Base-by-base conservation (phyloP, 1,140 invertebrate genomes). In the Zaprionus tsacasi region DNA sequence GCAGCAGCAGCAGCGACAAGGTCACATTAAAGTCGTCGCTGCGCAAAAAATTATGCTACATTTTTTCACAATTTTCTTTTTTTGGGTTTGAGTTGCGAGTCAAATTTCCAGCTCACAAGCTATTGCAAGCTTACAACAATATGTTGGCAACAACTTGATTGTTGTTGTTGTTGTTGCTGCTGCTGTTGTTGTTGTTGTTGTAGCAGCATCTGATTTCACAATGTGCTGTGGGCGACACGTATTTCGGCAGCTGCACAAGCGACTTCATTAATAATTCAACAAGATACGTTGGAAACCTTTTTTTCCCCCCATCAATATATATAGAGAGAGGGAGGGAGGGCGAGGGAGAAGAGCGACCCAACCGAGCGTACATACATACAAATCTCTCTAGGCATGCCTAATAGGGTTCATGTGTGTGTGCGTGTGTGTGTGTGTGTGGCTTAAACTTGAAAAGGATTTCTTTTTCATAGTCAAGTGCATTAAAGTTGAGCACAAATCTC, bases 221-320 rank as follows among this genome's bases (percentile, higher is more conserved):
- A 71, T 79, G 55, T 82, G 72, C 65, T 58, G 61, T 35, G 27
- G 67, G 30, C 52, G 13, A 68, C 48, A 71, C 61, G 48, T 45
- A 11, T 2, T 40, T 25, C 45, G 21, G 43, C 55, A 45, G 57
- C 33, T 63, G 79, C 70, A 66, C 60, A 65, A 68, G 68, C 43
- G 55, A 68, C 74, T 89, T 89, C 81, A 89, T 89, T 90, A 89
- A 89, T 89, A 89, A 89, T 89, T 89, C 85, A 89, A 81, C 75
- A 81, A 73, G 56, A 80, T 80, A 65, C 69, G 59, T 43, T 57
- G 71, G 45, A 55, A 74, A 88, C 73, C 83, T 88, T 87, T 87
- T 76, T 76, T 27, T 21, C 21, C 21, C 54, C 35, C 27, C 76
- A 87, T 88, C 82, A 87, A 88, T 88, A 75, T 30, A 30, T 3